These are phyloP conservation scores for Melolontha melolontha DNA, from an alignment of 2,888 invertebrate genomes.

Conservation along the genomic window DNA sequence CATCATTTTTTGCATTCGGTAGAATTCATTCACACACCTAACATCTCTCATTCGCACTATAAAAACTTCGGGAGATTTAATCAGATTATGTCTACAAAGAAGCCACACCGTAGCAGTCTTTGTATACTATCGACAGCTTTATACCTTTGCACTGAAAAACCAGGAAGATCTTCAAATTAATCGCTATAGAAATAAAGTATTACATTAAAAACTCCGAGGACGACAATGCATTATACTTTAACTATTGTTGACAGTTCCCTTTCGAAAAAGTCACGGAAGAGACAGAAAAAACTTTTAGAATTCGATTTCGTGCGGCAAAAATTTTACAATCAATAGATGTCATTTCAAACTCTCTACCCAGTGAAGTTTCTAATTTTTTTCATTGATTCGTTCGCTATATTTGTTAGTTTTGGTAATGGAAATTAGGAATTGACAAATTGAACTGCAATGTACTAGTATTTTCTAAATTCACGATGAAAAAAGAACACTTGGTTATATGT, in stretches of 20 bases:
- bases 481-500: too few relatives aligned
- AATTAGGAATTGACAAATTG: too few relatives aligned
- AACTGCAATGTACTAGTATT: too few relatives aligned
- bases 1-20: not conserved
- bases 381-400: not conserved
- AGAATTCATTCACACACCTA: constrained; percentile 24
- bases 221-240: constrained; percentile 29
- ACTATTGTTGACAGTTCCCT: constrained; percentile 38
- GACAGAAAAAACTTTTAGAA: constrained; percentile 30
- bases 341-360: not conserved
- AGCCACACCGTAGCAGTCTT: constrained; percentile 43
- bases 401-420: too few relatives aligned
- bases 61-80: constrained; percentile 50
- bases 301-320: constrained; percentile 28
- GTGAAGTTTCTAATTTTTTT: constrained; percentile 2
- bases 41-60: constrained; percentile 40
- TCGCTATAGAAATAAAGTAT: constrained; percentile 46
- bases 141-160: constrained; percentile 11
- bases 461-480: too few relatives aligned
- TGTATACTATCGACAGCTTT: constrained; percentile 45
- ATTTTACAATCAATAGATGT: constrained; percentile 30
- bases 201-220: constrained; percentile 38
- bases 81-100: constrained; percentile 51
- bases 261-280: constrained; percentile 25
- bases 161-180: constrained; percentile 46